A percentile compares a stretch with the other conserved stretches of the same genome.
Conservation (phyloP, 2,113 vertebrate species). For the Pimephales promelas region DNA sequence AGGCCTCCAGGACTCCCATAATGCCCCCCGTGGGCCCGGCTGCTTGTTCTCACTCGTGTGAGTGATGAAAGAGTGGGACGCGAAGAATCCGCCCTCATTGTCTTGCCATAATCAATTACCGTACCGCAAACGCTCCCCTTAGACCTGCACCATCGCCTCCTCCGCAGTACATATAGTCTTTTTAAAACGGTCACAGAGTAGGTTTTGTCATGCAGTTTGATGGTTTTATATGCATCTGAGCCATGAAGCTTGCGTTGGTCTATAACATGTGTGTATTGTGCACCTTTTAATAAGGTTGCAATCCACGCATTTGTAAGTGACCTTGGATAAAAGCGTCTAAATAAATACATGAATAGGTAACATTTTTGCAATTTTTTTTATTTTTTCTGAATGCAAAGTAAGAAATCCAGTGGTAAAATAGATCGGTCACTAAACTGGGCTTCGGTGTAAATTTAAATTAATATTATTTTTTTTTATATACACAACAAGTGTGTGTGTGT, state of each 20-base stretch:
- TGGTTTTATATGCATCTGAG: neutral
- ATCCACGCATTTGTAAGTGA: neutral
- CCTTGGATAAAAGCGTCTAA: neutral
- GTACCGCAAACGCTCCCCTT: neutral
- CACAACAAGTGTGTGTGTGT: too few species aligned
- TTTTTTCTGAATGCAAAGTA: neutral
- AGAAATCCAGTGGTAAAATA: neutral
- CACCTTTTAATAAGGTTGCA: neutral
- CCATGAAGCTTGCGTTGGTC: neutral
- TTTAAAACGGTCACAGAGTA: neutral
- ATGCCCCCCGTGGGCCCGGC: slow-evolving; percentile 3
- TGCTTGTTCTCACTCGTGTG: slow-evolving; percentile 38
- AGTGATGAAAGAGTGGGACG: slow-evolving; percentile 34
- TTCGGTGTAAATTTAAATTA: neutral
- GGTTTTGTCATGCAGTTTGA: neutral
- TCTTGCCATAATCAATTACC: slow-evolving; percentile 45
- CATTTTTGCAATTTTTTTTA: neutral
- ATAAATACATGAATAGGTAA: neutral
- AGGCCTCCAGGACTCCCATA: slow-evolving; percentile 17
- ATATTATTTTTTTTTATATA: too few species aligned
- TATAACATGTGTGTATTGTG: neutral
- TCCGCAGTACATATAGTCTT: neutral
- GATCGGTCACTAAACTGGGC: neutral
- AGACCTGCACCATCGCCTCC: neutral
- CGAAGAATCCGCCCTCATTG: slow-evolving; percentile 36